A percentile compares a stretch with the other conserved stretches of the same genome.
These are phyloP conservation scores for Sussaba pulchella DNA, from an alignment of 2,888 invertebrate species.

Conservation along the genomic window DNA sequence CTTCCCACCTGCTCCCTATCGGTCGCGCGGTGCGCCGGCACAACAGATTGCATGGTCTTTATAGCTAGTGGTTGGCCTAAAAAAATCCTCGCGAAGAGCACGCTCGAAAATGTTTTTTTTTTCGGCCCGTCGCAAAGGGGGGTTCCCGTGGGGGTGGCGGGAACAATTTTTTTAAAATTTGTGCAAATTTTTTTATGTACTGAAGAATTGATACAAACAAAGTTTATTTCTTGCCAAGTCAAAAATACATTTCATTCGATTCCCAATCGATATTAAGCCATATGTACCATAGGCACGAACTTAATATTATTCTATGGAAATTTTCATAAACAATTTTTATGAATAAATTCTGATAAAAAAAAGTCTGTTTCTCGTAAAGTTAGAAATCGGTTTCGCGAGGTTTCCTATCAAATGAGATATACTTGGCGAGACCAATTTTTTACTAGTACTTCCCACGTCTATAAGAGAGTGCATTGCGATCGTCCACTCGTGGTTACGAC, in stretches of 20 bases:
- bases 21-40: no score
- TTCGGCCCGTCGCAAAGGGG: no score
- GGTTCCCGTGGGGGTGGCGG: no score
- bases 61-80: no score
- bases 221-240: no score
- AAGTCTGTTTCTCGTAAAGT: slow-evolving; percentile 15
- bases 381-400: slow-evolving; percentile 25
- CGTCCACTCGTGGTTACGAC: slow-evolving; percentile 8
- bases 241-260: slow-evolving; percentile 9
- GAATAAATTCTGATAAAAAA: neutral
- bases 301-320: neutral
- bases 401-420: slow-evolving; percentile 18
- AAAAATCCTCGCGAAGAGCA: no score
- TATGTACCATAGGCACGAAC: no score
- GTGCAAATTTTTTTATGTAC: neutral
- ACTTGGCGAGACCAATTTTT: neutral
- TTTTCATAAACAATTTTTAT: neutral
- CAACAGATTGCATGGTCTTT: no score
- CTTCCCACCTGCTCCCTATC: no score
- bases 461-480: slow-evolving; percentile 26
- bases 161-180: no score
- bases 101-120: no score
- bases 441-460: neutral
- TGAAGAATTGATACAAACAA: slow-evolving; percentile 10
- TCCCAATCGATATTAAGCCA: slow-evolving; percentile 22